A percentile compares a stretch with the other conserved stretches of the same genome.
These are phyloP conservation scores for Eristalinus aeneus DNA, from an alignment of 2,888 invertebrate species.

Conservation along the genomic window DNA sequence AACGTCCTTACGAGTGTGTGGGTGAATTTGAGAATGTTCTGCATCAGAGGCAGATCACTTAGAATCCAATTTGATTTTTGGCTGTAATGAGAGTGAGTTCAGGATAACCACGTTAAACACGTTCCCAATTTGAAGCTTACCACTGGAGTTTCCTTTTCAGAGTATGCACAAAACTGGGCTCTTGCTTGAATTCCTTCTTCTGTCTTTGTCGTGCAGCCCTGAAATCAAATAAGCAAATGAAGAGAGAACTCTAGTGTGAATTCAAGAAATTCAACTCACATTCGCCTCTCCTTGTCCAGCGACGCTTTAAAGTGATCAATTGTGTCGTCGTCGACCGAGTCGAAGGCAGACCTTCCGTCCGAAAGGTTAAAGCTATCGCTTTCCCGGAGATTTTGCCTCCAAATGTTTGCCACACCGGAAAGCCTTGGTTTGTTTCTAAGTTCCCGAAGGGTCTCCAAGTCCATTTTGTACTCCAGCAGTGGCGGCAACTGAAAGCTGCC, in stretches of 20 bases:
- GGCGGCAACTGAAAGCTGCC: constrained; percentile 50
- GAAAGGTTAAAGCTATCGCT: constrained; percentile 52
- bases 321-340: constrained; percentile 9
- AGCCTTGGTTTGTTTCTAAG: constrained; percentile 37
- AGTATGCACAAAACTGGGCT: constrained; percentile 19
- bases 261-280: not conserved
- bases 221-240: not conserved
- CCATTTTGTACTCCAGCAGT: constrained; percentile 27
- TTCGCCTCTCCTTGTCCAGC: constrained; percentile 15
- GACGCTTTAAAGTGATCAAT: constrained; percentile 18
- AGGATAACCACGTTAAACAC: not conserved
- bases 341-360: constrained; percentile 13
- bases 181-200: constrained; percentile 9
- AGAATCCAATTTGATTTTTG: constrained; percentile 47
- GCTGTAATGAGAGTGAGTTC: not conserved
- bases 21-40: constrained; percentile 30
- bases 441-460: constrained; percentile 18
- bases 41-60: constrained; percentile 25
- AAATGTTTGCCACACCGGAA: constrained; percentile 24
- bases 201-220: constrained; percentile 13
- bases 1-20: constrained; percentile 53
- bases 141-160: constrained; percentile 28
- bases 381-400: constrained; percentile 47
- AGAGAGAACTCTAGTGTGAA: not conserved
- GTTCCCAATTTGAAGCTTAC: not conserved